Evolutionary conservation across 2,113 vertebrate genomes (phyloP).

Genomic region (Scomber colias): DNA sequence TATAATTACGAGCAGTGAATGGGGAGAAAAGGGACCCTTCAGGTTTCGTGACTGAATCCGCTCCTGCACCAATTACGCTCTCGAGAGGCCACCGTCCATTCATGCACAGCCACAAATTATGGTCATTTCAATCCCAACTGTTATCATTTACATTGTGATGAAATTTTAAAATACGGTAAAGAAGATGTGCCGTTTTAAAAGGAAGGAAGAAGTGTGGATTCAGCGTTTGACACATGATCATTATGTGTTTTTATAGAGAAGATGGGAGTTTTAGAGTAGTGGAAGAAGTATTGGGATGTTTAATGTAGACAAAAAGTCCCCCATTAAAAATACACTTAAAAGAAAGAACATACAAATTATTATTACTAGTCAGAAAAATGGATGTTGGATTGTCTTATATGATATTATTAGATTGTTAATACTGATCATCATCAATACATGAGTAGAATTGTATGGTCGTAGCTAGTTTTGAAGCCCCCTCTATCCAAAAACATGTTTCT

Average conservation of each 20-base stretch:
- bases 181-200: constrained; percentile 19
- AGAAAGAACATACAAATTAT: too few species aligned
- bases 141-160: constrained; percentile 44
- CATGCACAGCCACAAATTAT: constrained; percentile 46
- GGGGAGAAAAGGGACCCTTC: constrained; percentile 48
- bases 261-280: neutral
- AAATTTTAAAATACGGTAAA: constrained; percentile 28
- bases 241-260: neutral
- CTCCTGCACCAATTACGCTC: constrained; percentile 43
- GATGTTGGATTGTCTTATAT: too few species aligned
- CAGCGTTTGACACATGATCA: constrained; percentile 5
- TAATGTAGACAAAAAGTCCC: neutral
- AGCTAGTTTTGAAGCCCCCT: too few species aligned
- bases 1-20: constrained; percentile 60
- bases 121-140: constrained; percentile 46
- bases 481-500: too few species aligned
- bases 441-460: too few species aligned
- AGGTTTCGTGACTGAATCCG: constrained; percentile 46
- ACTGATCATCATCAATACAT: too few species aligned
- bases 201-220: neutral
- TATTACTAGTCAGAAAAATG: too few species aligned
- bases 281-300: neutral
- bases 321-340: neutral
- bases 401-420: too few species aligned
- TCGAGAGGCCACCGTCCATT: constrained; percentile 55